Evolutionary conservation across 2,888 invertebrate species (phyloP), one percentile per base, ranked within the genome.

Genomic region (Xanthorhoe spadicearia): DNA sequence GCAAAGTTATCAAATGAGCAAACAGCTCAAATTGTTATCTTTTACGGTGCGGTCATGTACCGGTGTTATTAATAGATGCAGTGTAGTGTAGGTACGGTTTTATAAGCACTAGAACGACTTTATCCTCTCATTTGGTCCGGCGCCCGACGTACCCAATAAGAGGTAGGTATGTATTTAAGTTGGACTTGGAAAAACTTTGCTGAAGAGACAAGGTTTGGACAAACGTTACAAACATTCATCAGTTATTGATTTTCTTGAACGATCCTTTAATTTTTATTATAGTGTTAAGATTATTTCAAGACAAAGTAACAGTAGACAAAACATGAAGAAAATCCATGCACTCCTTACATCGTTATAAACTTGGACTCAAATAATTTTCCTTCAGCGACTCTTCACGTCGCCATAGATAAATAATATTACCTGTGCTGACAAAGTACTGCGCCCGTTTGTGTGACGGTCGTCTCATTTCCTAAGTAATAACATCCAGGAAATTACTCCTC

Each of bases 1-100:
- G 28, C 28, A 46, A 60, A 46, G 46, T 53, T 53, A 56, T 56
- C 46, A 53, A 43, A 60, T 46, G 17, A 52, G 19, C 53, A 55
- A 48, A 38, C 56, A 48, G 48, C 61, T 54, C 48, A 28, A 17
- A 52, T 6, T 52, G 8, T 38, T 55, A 55, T 55, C 38, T 55
- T 35, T 23, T 5, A 48, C 54, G 50, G 35, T 49, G 49, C 38
- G 61, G 54, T 54, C 48, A 51, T 19, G 38, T 50, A 32, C 48
- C 32, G 35, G 18, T 50, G 50, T 58, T 58, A 50, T 50, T 50
- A 19, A 19, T 58, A 50, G 48, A 48, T 54, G 54, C 13, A 38
- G 13, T 54, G 7, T 38, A 54, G 38, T 54, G 7, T 38, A 54
- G 38, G 54, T 56, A 57, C 28, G 48, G 46, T 57, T 57, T 57